Conservation (phyloP, 2,888 invertebrate species). For the Anaspis maculata region DNA sequence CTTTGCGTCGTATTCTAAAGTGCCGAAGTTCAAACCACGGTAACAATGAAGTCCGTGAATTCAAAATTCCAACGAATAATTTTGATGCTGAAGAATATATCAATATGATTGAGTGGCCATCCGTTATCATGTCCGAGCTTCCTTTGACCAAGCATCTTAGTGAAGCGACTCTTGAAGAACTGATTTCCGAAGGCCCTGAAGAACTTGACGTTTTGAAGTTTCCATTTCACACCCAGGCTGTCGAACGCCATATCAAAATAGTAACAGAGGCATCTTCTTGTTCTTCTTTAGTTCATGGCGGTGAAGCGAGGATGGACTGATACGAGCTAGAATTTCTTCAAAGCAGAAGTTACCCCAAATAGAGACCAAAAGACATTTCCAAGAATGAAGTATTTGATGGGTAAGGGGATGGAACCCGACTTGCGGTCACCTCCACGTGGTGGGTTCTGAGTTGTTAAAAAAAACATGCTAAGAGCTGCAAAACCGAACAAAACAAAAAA, state of each 20-base stretch:
- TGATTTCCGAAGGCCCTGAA: neutral
- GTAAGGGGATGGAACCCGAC: neutral
- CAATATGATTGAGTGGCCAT: neutral
- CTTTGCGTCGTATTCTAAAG: neutral
- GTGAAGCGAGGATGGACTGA: neutral
- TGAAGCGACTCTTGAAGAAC: no score
- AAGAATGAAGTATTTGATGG: neutral
- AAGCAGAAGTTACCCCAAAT: neutral
- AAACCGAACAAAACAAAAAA: neutral
- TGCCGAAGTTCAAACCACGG: neutral
- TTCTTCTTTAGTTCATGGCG: neutral
- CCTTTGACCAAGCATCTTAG: no score
- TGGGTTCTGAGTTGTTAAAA: neutral
- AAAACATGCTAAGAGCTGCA: neutral
- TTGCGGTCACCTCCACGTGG: neutral
- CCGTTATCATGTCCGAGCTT: neutral
- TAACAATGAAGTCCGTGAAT: neutral
- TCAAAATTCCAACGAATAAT: neutral
- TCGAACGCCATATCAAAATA: neutral
- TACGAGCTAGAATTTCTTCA: neutral
- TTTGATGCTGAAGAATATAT: neutral
- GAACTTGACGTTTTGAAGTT: neutral
- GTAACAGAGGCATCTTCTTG: neutral
- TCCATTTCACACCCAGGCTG: neutral
- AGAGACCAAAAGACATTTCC: neutral